Evolutionary conservation across 2,888 invertebrate species (phyloP), one percentile per base, ranked within the genome.

Genomic region (Lepeophtheirus nordmannii): DNA sequence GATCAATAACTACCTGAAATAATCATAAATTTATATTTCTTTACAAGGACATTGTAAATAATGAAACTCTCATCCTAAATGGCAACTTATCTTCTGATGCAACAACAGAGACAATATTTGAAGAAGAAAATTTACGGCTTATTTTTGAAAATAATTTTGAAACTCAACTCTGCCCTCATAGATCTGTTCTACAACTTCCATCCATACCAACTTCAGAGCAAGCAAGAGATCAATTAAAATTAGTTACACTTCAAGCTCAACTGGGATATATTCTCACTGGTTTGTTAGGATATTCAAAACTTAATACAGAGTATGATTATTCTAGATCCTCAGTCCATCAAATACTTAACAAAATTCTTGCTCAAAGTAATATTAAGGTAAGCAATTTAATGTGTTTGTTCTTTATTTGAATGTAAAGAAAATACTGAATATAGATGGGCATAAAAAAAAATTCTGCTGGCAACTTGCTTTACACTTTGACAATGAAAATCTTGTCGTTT

Each of bases 291-390:
- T 46, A 46, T 46, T 14, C n/a, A 14, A 46, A 46, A 8, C 53
- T 46, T 1, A 46, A 46, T 17, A 5, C 8, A 8, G 53, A 46
- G n/a, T 46, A 46, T 46, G 53, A 46, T 17, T 46, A 46, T 17
- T 46, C 53, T n/a, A 46, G 53, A 17, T 46, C 53, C 2, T 46
- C 53, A 2, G 53, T 46, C 8, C 53, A 46, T 46, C 53, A 46
- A n/a, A 46, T 46, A 46, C 53, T 46, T 17, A 2, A 46, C 17
- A 46, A 46, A 46, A 46, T 46, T 8, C 53, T 46, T 46, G 53
- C 53, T 46, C 53, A 46, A 46, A 46, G 53, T 46, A 46, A 46
- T 46, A 46, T 46, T 46, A 46, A 46, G 53, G 53, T 46, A 46
- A 30, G 30, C 30, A 30, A 30, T 30, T 30, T 7, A 30, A 30